These are phyloP conservation scores for Drosophila robusta DNA, from an alignment of 2,888 invertebrate species.

Conservation along the genomic window DNA sequence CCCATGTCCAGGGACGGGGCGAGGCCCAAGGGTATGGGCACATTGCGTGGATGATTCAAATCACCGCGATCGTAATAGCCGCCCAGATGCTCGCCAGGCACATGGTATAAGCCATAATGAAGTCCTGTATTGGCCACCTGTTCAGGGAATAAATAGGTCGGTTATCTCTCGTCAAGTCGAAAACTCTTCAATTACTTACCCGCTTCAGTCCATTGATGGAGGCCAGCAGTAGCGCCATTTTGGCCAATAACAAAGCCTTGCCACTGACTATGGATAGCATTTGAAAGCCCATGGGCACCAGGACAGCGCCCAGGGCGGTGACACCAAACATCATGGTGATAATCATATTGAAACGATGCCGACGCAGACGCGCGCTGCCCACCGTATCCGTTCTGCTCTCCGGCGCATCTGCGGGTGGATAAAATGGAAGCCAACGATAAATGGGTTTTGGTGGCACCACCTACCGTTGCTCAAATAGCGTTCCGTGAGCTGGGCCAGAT, in stretches of 20 bases:
- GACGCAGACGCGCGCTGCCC: constrained; percentile 85
- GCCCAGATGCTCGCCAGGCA: constrained; percentile 85
- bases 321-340: constrained; percentile 92
- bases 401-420: constrained; percentile 20
- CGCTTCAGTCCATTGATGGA: constrained; percentile 93
- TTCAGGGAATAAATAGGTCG: constrained; percentile 21
- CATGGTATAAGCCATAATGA: constrained; percentile 91
- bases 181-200: constrained; percentile 82
- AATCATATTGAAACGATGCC: constrained; percentile 89
- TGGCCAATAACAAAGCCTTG: constrained; percentile 91
- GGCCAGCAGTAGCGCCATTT: constrained; percentile 92
- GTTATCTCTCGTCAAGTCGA: constrained; percentile 60
- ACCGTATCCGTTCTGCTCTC: constrained; percentile 32
- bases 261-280: constrained; percentile 93
- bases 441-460: background rate
- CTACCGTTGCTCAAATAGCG: constrained; percentile 58
- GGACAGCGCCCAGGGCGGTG: constrained; percentile 90
- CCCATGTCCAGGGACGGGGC: constrained; percentile 63
- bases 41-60: constrained; percentile 78
- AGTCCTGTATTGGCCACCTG: constrained; percentile 90
- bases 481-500: constrained; percentile 85
- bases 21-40: constrained; percentile 69
- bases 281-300: constrained; percentile 94
- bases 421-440: background rate
- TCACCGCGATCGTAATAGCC: constrained; percentile 83